Evolutionary conservation across 2,797 vertebrate genomes (phyloP), one percentile per base, ranked within the genome.

Genomic region (Malurus leucopterus): DNA sequence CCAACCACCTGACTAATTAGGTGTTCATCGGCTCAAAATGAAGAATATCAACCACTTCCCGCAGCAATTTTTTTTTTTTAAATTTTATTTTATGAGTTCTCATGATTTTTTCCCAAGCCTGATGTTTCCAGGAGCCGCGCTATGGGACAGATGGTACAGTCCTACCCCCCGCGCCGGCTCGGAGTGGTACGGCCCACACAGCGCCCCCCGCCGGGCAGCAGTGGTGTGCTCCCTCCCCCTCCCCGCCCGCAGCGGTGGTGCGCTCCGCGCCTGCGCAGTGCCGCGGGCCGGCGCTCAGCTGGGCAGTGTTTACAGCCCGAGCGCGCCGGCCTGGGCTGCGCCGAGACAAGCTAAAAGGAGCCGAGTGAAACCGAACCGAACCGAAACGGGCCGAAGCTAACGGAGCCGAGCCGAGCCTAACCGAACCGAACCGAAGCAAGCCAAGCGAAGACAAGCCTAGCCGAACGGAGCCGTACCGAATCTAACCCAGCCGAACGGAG

Each of bases 281-380:
- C 6, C 0, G 47, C 47, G 36, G 40, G 29, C 63, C 21, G 38
- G 46, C 55, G 74, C 87, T 89, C 93, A 87, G 93, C 94, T 86
- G 95, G 68, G 49, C 46, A 34, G 50, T 95, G 94, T 93, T 95
- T 94, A 95, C 92, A 44, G 87, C 72, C 40, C 46, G 64, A 63
- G 19, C 8, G 74, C 40, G 32, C 18, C 24, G 30, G 11, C 8
- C 59, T 23, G 30, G 13, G 30, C 13, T 8, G 30, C 15, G 9
- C 24, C 16, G 63, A 24, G 40, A 38, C 3, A 18, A 38, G 1
- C 53, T 8, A 59, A 74, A 2, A 0, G 3, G 5, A n/a, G 8
- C 22, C 34, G 53, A 50, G 22, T 14, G 10, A 9, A n/a, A 2
- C 27, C 13, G 36, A 36, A 36, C 36, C 36, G 36, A 36, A 36